Base-by-base conservation (phyloP, 2,888 invertebrate genomes). In the Sinotaia quadrata region DNA sequence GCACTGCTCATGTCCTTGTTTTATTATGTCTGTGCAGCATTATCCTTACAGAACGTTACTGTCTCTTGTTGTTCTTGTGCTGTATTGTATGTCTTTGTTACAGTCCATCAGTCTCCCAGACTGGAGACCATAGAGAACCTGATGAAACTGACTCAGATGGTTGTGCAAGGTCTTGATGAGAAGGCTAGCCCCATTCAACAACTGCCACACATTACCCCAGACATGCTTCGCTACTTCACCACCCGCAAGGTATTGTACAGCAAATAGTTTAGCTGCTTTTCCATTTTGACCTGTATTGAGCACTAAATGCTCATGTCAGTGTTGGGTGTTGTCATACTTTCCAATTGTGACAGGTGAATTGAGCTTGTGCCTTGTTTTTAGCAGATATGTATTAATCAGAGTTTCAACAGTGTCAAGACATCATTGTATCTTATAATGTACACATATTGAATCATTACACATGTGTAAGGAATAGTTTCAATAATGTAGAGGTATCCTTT, bases 111-210 rank as follows among this genome's bases (percentile, higher is more conserved):
- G 68, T 76, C 81, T 73, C 87, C 88, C 4, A 77, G 85, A 8
- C 93, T 99, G 79, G 96, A 97, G 86, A 97, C 98, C 2, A 94
- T 98, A 79, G 98, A 99, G 89, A 96, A 97, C 89, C 95, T 95
- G 83, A 98, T 99, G 97, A 97, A 96, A 87, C 89, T 98, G 67
- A 94, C 95, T 68, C 97, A 98, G 41, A 97, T 98, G 95, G 92
- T 98, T 69, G 95, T 98, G 3, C 99, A 99, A 91, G 98, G 93
- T 0, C 90, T 98, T 69, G 98, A 98, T 96, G 97, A 97, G 83
- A 94, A 92, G 87, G 96, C 96, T 88, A 96, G 95, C 74, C 95
- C 98, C 0, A 90, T 99, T 33, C 91, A 98, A 18, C 99, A 99
- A 89, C 90, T 98, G 73, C 98, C 98, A 1, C 95, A 98, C 85